Evolutionary conservation across 2,888 invertebrate genomes (phyloP), one percentile per base, ranked within the genome.

Genomic region (Cylloceria caligata): DNA sequence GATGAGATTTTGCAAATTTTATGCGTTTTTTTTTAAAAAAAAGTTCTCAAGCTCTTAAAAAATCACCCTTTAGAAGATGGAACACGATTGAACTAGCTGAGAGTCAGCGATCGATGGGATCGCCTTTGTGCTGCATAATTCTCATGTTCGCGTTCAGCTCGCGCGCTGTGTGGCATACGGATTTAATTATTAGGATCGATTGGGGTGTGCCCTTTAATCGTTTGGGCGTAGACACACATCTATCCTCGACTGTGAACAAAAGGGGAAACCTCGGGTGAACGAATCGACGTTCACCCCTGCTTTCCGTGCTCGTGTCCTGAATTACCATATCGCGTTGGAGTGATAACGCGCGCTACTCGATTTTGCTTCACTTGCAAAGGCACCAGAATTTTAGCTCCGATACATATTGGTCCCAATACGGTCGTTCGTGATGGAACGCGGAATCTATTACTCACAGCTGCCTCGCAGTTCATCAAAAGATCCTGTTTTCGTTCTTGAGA

Each of bases 181-280:
- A 87, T 90, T 90, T 90, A 89, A 90, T 91, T 90, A 91, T 90
- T 87, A 75, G 83, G 83, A 90, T 89, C 89, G 88, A 90, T 88
- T 85, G 64, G 47, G 80, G 78, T 87, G 87, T 86, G 84, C 86
- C n/a, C 84, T 87, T 89, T 89, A 89, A 90, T 89, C 89, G 88
- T 69, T 74, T 87, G 88, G 89, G 88, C 88, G 89, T 87, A 85
- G 83, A 55, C 49, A 80, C 84, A 67, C 83, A 83, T 85, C 85
- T 82, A 85, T 78, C 81, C 42, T 65, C 30, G 80, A 67, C 55
- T 19, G 55, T 75, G 83, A 76, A 89, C 86, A 87, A 88, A 87
- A 85, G 84, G 78, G 77, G 82, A 81, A 83, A 64, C 57, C 65
- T 45, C 52, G 36, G 72, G 73, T 74, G 52, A 27, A 60, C 16